Evolutionary conservation across 2,113 vertebrate genomes (phyloP).

Genomic region (Mobula hypostoma): DNA sequence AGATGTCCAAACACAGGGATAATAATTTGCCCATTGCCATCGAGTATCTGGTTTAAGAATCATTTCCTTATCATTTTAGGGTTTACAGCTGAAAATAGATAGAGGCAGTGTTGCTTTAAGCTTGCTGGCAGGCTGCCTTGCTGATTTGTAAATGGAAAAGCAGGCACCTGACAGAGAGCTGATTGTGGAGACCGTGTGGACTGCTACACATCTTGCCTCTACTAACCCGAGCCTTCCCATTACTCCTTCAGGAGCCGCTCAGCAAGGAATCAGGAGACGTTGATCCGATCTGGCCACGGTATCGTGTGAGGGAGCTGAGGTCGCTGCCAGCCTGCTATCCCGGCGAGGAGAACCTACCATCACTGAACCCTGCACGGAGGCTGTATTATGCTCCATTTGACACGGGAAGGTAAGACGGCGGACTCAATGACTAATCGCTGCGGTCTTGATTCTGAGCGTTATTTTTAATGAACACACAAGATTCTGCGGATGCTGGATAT

Average conservation of each 20-base stretch:
- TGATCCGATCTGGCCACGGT: neutral
- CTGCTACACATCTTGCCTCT: neutral
- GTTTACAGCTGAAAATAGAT: neutral
- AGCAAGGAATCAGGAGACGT: neutral
- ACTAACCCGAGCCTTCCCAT: neutral
- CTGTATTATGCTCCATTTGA: neutral
- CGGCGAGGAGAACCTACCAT: neutral
- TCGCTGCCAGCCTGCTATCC: neutral
- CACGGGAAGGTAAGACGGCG: neutral
- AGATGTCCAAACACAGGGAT: no score
- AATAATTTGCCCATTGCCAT: no score
- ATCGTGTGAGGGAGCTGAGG: neutral
- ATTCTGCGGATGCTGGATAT: no score
- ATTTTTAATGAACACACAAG: neutral
- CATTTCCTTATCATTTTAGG: neutral
- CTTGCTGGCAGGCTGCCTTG: neutral
- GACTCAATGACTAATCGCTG: neutral
- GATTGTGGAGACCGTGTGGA: neutral
- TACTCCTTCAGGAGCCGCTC: neutral
- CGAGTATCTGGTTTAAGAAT: neutral
- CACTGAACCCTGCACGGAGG: neutral
- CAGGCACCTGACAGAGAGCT: neutral
- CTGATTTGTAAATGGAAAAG: neutral
- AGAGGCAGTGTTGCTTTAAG: slow-evolving; percentile 2
- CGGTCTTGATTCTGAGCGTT: neutral